Percentiles rank a stretch among this genome's conserved stretches.
Evolutionary conservation across 2,888 invertebrate species (phyloP).

Genomic region (Oscheius sp.): DNA sequence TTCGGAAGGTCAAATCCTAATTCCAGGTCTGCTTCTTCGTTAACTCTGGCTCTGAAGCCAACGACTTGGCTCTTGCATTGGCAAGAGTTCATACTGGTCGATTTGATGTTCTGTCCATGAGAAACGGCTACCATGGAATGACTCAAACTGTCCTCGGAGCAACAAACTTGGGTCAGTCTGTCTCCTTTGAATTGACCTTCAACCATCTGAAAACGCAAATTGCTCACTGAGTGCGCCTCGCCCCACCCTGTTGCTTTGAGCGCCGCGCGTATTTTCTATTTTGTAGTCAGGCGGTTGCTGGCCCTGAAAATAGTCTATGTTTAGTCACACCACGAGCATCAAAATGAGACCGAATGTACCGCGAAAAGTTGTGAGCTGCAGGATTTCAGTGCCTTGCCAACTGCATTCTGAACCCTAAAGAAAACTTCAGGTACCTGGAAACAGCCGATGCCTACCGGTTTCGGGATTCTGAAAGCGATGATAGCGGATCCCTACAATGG

Average conservation of each 20-base stretch:
- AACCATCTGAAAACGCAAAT: no score
- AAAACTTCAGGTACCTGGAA: constrained; percentile 79
- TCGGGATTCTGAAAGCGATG: constrained; percentile 80
- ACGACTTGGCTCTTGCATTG: constrained; percentile 90
- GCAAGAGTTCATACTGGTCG: constrained; percentile 85
- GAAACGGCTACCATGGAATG: constrained; percentile 91
- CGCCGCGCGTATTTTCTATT: no score
- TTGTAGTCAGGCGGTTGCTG: no score
- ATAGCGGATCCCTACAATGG: constrained; percentile 92
- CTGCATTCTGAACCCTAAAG: no score
- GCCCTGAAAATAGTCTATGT: no score
- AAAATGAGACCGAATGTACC: no score
- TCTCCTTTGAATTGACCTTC: no score
- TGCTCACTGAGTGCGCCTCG: no score
- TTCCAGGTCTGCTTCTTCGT: constrained; percentile 87
- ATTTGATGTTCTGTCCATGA: constrained; percentile 85
- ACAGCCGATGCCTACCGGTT: constrained; percentile 75
- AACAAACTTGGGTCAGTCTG: constrained; percentile 80
- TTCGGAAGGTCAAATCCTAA: background rate
- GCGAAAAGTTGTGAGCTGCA: no score
- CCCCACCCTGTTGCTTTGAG: no score
- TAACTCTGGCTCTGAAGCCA: constrained; percentile 97
- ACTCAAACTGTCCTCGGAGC: constrained; percentile 86
- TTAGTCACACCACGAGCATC: no score
- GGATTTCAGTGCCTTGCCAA: no score